Base-by-base conservation (phyloP, 2,113 vertebrate species). In the Actenoides lindsayi region DNA sequence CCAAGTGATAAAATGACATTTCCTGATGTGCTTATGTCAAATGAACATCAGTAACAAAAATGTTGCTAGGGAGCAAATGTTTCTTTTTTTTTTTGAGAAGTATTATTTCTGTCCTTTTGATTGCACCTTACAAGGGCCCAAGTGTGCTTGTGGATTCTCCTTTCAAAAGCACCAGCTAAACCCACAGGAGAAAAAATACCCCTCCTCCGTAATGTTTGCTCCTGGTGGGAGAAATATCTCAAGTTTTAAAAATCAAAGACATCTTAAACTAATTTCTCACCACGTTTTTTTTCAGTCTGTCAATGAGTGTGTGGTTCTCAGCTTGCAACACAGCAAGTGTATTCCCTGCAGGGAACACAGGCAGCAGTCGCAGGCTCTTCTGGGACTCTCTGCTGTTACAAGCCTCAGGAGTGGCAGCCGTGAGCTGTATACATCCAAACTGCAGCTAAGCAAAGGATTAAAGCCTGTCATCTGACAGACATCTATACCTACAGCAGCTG, bases 131-230 rank as follows among this genome's bases (percentile, higher is more conserved):
- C 12, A 81, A 44, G 35, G 5, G 44, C 20, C 33, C 13, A 42
- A 50, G 10, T 2, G 7, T 19, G 19, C 9, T 24, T 35, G 42
- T 31, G 8, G 27, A 60, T 53, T 73, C 74, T 73, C 42, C 16
- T 85, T 89, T 85, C 56, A 84, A 56, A 91, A n/a, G 15, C 14
- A 6, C 21, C 56, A 53, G 9, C 13, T 19, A 35, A 94, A 10
- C 10, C 51, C 53, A 23, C 1, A 41, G 17, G 33, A 39, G 23
- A 11, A 60, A 86, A 71, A 54, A 35, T n/a, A 5, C 0, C 0
- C 5, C 8, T 30, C 19, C 44, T 51, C 21, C 11, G 46, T n/a
- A 30, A 37, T 37, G 12, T 57, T 82, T 74, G 21, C 59, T 67
- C 33, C 46, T 73, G 18, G 50, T 44, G 21, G n/a, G 13, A 90